phyloP scores from a whole-genome alignment of 2,888 invertebrate genomes.

The Saturnia pavonia region DNA sequence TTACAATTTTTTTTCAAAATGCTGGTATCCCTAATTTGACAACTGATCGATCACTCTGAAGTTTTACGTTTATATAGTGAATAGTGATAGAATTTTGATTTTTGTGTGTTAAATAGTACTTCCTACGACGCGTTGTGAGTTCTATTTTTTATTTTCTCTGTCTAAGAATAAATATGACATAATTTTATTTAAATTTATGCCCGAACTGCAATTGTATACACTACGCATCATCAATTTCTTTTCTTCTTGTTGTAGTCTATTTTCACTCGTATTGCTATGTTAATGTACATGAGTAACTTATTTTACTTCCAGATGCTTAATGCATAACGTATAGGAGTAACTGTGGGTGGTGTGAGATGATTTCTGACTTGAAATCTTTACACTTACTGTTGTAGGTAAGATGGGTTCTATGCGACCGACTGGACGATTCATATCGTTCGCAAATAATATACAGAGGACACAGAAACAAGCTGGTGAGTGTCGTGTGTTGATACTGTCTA shows the following conservation, averaged over 20 bases:
- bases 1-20: neutral
- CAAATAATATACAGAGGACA: constrained; percentile 82
- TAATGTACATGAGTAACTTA: constrained; percentile 50
- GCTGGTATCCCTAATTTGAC: constrained; percentile 35
- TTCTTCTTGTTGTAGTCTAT: constrained; percentile 64
- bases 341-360: constrained; percentile 46
- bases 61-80: constrained; percentile 19
- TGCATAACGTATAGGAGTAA: constrained; percentile 44
- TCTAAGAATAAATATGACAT: constrained; percentile 1
- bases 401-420: constrained; percentile 85
- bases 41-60: constrained; percentile 43
- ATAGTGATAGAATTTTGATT: constrained; percentile 4
- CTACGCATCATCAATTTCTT: constrained; percentile 37
- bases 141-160: constrained; percentile 19
- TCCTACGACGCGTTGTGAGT: constrained; percentile 38
- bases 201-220: constrained; percentile 13
- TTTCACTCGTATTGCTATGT: constrained; percentile 51
- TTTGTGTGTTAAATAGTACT: constrained; percentile 1
- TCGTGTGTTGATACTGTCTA: constrained; percentile 15
- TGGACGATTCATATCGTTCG: constrained; percentile 82
- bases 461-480: constrained; percentile 79
- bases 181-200: neutral
- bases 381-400: constrained; percentile 41
- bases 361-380: constrained; percentile 48
- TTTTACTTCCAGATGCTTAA: constrained; percentile 56